A percentile compares a stretch with the other conserved stretches of the same genome.
phyloP scores from a whole-genome alignment of 1,140 invertebrate genomes.

The Drosophila pectinifera region DNA sequence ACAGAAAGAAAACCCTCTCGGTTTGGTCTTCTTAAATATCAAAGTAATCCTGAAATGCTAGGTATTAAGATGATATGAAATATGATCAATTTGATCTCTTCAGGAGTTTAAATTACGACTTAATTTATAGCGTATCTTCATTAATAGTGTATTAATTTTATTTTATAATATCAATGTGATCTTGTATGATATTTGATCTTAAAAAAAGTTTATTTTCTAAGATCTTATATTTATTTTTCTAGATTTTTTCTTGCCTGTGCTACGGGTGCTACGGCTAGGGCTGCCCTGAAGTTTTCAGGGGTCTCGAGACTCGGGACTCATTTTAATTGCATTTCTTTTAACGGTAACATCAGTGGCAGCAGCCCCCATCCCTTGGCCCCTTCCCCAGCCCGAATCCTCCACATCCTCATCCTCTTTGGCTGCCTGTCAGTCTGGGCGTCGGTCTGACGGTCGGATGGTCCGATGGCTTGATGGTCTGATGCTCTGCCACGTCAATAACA shows the following conservation, averaged over 20 bases:
- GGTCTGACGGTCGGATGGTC: constrained; percentile 28
- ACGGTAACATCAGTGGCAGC: constrained; percentile 72
- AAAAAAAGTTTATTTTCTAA: too few relatives aligned
- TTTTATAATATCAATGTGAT: not conserved
- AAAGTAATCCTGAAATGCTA: not conserved
- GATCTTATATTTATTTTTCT: too few relatives aligned
- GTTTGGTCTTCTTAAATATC: too few relatives aligned
- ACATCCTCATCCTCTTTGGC: constrained; percentile 4
- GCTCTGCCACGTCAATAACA: constrained; percentile 78
- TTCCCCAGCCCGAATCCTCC: constrained; percentile 4
- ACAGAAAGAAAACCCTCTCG: constrained; percentile 12
- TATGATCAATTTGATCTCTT: rapidly evolving
- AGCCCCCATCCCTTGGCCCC: constrained; percentile 16
- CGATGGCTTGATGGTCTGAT: constrained; percentile 36
- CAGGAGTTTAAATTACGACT: not conserved
- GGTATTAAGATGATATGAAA: not conserved
- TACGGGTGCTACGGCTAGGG: constrained; percentile 15
- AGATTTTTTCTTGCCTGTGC: not conserved
- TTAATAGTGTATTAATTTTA: not conserved
- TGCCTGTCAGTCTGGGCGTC: constrained; percentile 46
- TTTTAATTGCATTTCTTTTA: constrained; percentile 83
- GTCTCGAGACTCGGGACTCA: constrained; percentile 78
- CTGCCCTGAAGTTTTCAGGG: constrained; percentile 65
- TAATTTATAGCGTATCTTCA: too few relatives aligned
- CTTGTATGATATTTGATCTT: not conserved